Evolutionary conservation across 2,113 vertebrate species (phyloP).

Genomic region (Henicopernis longicauda): DNA sequence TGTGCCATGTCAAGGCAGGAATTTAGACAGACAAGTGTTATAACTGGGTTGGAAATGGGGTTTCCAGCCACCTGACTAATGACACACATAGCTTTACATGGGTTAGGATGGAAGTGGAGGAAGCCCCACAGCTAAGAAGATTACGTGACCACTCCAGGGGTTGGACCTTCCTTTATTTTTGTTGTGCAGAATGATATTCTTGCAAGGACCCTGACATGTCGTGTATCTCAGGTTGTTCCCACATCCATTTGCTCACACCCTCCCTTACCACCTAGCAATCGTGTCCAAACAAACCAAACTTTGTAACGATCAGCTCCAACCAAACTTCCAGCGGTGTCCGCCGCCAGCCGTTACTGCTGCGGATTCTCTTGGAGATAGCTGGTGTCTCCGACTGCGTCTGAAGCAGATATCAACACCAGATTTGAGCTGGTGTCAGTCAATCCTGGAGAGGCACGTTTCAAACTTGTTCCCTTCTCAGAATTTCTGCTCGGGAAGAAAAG

Average conservation of each 20-base stretch:
- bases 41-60: not conserved
- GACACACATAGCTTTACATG: not conserved
- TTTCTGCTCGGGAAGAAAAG: not conserved
- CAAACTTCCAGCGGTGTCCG: rapidly evolving
- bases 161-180: not conserved
- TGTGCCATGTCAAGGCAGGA: not conserved
- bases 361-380: not conserved
- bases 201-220: not conserved
- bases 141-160: rapidly evolving
- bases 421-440: not conserved
- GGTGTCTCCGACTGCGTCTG: not conserved
- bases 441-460: not conserved
- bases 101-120: not conserved
- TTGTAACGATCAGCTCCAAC: not conserved
- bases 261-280: not conserved
- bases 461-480: not conserved
- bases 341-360: not conserved
- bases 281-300: not conserved
- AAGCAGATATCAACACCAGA: not conserved
- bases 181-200: not conserved
- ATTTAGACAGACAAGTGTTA: not conserved
- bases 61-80: not conserved
- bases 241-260: not conserved
- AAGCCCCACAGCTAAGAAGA: not conserved
- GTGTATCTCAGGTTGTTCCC: not conserved